Percentiles rank a stretch among this genome's conserved stretches.
phyloP scores from a whole-genome alignment of 2,888 invertebrate species.

The Girardia tigrina region DNA sequence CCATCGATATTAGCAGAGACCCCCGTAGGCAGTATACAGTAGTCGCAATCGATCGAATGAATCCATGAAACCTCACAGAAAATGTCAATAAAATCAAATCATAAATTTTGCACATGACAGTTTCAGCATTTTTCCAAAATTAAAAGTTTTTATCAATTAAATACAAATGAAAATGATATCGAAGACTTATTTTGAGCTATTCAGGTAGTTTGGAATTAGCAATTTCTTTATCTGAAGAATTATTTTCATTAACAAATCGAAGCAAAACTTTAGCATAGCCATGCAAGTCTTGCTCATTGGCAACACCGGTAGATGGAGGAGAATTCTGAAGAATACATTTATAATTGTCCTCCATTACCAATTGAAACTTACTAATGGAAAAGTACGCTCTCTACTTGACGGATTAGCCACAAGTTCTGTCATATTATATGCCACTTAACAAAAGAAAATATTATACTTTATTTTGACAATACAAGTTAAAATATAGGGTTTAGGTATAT shows the following conservation, averaged over 20 bases:
- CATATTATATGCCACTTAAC: slow-evolving; percentile 29
- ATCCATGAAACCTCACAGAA: too few relatives aligned
- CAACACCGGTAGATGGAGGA: neutral
- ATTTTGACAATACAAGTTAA: too few relatives aligned
- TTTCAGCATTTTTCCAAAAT: too few relatives aligned
- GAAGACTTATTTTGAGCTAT: slow-evolving; percentile 12
- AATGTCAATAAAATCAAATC: too few relatives aligned
- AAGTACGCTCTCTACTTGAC: neutral
- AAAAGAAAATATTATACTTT: neutral
- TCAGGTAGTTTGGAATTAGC: slow-evolving; percentile 7
- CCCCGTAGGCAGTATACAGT: too few relatives aligned
- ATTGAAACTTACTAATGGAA: slow-evolving; percentile 27
- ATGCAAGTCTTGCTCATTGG: slow-evolving; percentile 24
- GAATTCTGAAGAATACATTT: slow-evolving; percentile 30
- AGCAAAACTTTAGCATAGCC: slow-evolving; percentile 31
- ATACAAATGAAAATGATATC: too few relatives aligned
- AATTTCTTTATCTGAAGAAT: neutral
- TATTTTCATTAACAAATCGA: neutral
- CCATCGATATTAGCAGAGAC: too few relatives aligned
- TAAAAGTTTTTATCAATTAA: too few relatives aligned
- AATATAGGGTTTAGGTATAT: too few relatives aligned
- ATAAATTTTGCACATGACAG: too few relatives aligned
- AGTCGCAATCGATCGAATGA: too few relatives aligned
- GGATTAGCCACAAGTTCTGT: slow-evolving; percentile 24
- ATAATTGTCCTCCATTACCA: neutral